Evolutionary conservation across 2,888 invertebrate species (phyloP), one percentile per base, ranked within the genome.

Genomic region (Drosophila tripunctata): DNA sequence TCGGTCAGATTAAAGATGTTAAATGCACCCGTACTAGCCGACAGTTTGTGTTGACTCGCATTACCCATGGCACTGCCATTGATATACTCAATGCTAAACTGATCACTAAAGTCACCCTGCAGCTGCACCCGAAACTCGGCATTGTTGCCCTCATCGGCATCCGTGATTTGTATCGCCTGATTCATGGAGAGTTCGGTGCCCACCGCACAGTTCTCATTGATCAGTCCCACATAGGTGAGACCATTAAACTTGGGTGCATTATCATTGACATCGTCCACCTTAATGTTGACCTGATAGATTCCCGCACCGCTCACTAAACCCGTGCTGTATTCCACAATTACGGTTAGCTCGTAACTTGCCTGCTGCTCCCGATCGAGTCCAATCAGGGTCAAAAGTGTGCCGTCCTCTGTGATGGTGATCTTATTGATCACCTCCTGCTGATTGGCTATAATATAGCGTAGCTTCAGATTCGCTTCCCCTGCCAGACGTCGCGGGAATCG

Each of bases 221-320:
- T 94, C 64, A 93, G 93, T 1, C 96, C 96, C 80, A 96, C 95
- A 88, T 97, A 98, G 1, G 92, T 90, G 0, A 93, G 88, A 8
- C 93, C 91, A 71, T 95, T 94, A 89, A 98, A 98, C 58, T 94
- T 90, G 0, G 98, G 98, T 3, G 96, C 93, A 85, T 97, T 97
- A 86, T 97, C 97, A 86, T 97, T 97, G 66, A 96, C 96, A 88
- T 97, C 97, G 64, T 96, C 95, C 0, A 97, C 96, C 54, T 94
- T 92, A 24, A 97, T 93, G 8, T 94, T 95, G 0, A 96, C 95
- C 93, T 96, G 96, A 87, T 96, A 96, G 57, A 96, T 94, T 2
- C 95, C 95, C 45, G 95, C 94, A 5, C 94, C 94, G 67, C 94
- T 94, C 55, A 94, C 93, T 64, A 93, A 90, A 5, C 95, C 95